phyloP scores from a whole-genome alignment of 2,113 vertebrate species.

The Nansenia antarctica region DNA sequence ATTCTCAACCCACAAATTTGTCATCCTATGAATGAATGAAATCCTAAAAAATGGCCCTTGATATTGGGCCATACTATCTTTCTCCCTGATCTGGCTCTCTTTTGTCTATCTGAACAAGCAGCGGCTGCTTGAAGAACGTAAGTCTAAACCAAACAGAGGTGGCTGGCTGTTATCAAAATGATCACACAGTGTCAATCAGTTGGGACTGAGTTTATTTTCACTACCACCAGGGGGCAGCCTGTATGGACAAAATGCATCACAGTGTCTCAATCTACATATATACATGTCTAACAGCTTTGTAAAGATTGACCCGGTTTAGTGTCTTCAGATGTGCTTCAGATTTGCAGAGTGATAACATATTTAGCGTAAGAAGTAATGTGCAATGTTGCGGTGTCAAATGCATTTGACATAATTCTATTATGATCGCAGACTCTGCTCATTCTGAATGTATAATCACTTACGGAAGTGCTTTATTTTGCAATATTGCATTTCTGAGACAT shows the following conservation, averaged over 20 bases:
- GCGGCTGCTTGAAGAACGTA: constrained; percentile 44
- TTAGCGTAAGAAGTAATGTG: too few relatives aligned
- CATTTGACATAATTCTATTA: too few relatives aligned
- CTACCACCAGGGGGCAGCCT: constrained; percentile 65
- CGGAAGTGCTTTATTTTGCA: too few relatives aligned
- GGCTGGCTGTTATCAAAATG: constrained; percentile 47
- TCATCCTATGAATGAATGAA: background rate
- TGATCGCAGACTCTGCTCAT: too few relatives aligned
- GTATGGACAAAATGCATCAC: constrained; percentile 34
- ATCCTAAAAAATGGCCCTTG: background rate
- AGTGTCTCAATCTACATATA: too few relatives aligned
- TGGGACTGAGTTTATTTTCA: constrained; percentile 16
- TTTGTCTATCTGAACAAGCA: constrained; percentile 14
- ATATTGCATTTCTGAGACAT: too few relatives aligned
- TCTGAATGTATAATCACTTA: too few relatives aligned
- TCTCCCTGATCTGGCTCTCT: background rate
- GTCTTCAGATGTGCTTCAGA: too few relatives aligned
- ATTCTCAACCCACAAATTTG: background rate
- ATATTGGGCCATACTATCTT: background rate
- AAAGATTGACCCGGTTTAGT: background rate
- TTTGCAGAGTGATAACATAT: too few relatives aligned
- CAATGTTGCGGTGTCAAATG: too few relatives aligned
- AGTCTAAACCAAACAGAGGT: constrained; percentile 38
- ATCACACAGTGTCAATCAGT: constrained; percentile 19
- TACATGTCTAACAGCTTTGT: too few relatives aligned